Conservation (phyloP, 2,113 vertebrate genomes). For the Origma solitaria region DNA sequence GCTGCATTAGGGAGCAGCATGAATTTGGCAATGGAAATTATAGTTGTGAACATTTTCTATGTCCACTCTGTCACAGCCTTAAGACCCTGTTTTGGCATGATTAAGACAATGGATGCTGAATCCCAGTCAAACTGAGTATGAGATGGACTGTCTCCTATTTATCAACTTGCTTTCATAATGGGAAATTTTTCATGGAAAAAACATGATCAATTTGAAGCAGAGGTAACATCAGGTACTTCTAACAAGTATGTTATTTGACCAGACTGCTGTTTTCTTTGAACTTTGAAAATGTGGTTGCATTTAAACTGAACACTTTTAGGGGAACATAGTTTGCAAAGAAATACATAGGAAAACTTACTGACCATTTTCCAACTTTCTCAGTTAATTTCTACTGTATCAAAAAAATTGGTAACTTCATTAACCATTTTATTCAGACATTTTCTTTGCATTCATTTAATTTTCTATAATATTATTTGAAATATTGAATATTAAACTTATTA, state of each 20-base stretch:
- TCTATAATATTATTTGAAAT: neutral
- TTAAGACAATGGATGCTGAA: neutral
- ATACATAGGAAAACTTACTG: neutral
- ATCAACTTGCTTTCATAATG: neutral
- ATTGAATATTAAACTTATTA: neutral
- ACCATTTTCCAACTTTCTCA: neutral
- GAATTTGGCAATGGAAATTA: neutral
- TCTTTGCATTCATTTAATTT: neutral
- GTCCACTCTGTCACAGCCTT: neutral
- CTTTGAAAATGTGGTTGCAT: neutral
- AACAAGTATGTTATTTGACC: neutral
- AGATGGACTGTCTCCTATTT: neutral
- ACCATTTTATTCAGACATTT: neutral
- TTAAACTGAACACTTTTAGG: neutral
- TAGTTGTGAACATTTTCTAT: neutral
- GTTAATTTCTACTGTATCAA: neutral
- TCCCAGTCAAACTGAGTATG: neutral
- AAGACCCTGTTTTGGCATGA: neutral
- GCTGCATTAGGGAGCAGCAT: neutral
- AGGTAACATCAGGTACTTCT: neutral
- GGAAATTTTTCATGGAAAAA: neutral
- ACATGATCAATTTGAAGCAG: neutral
- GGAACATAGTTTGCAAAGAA: neutral
- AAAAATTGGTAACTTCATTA: neutral
- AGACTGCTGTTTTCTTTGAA: neutral